Evolutionary conservation across 1,140 invertebrate genomes (phyloP), one percentile per base, ranked within the genome.

Genomic region (Phenacoccus solenopsis): DNA sequence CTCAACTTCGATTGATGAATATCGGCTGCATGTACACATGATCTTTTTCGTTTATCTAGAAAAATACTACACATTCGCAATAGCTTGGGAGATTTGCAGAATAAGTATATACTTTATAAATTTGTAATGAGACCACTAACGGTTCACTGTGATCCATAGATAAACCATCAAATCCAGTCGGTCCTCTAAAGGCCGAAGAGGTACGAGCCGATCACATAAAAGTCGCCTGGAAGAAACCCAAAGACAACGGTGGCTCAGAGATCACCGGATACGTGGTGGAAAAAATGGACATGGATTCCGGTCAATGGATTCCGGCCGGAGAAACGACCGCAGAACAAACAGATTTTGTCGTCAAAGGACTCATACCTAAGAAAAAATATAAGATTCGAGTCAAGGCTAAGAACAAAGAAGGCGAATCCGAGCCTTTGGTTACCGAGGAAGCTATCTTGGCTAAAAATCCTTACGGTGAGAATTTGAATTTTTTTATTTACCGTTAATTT

Each of bases 361-460:
- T 99, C 0, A 94, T 93, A 12, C 94, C 94, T 0, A 96, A 96
- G 75, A 98, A 98, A 80, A 95, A 94, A 75, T 99, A 99, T 80
- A 97, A 98, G 80, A 97, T 99, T 83, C 85, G 97, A 59, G 96
- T 99, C 0, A 96, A 94, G 75, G 97, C 97, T 28, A 90, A 96
- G 28, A 99, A 99, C 79, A 98, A 98, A 77, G 97, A 98, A 81
- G 97, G 97, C 1, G 90, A 96, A 81, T 96, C 96, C 0, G 95
- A 98, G 74, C 94, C 97, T 25, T 80, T 98, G 57, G 92, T 95
- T 78, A 94, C 93, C 27, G 88, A 89, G 12, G 91, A 93, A 74
- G 81, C 89, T 3, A 94, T 96, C 74, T 73, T 88, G 28, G 96
- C 96, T 28, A 98, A 93, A 78, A 98, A 98, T 85, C 96, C 96